phyloP scores from a whole-genome alignment of 2,888 invertebrate genomes.

The Didymodactylos carnosus region DNA sequence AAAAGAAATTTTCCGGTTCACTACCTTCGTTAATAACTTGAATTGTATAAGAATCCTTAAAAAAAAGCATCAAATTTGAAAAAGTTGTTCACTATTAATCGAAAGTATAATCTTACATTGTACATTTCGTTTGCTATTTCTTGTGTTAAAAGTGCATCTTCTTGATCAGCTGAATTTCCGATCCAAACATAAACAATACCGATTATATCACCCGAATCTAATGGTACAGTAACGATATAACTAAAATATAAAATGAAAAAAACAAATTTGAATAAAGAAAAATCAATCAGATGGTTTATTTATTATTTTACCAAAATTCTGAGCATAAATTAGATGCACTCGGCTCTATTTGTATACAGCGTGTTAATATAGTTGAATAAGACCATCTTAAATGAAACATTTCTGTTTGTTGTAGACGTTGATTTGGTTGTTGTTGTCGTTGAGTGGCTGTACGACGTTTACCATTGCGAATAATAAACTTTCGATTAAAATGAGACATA shows the following conservation, averaged over 20 bases:
- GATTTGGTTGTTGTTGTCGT: not conserved
- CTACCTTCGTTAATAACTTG: constrained; percentile 57
- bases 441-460: constrained; percentile 31
- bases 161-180: constrained; percentile 83
- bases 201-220: constrained; percentile 53
- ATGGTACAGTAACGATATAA: constrained; percentile 11
- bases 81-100: not conserved
- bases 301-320: constrained; percentile 1
- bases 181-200: constrained; percentile 93
- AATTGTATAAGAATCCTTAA: constrained; percentile 32
- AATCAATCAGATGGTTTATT: not conserved
- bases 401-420: constrained; percentile 2
- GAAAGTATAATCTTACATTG: constrained; percentile 27
- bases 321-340: constrained; percentile 9
- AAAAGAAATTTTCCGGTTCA: constrained; percentile 94
- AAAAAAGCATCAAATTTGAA: not conserved
- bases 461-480: constrained; percentile 73
- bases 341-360: constrained; percentile 13
- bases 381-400: constrained; percentile 11
- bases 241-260: not conserved
- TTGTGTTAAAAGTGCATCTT: constrained; percentile 90
- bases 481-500: constrained; percentile 80
- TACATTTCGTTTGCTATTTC: constrained; percentile 69
- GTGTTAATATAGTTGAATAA: constrained; percentile 12
- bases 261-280: not conserved